A percentile compares a stretch with the other conserved stretches of the same genome.
These are phyloP conservation scores for Muschampia plurimacula DNA, from an alignment of 2,888 invertebrate species.

Conservation along the genomic window DNA sequence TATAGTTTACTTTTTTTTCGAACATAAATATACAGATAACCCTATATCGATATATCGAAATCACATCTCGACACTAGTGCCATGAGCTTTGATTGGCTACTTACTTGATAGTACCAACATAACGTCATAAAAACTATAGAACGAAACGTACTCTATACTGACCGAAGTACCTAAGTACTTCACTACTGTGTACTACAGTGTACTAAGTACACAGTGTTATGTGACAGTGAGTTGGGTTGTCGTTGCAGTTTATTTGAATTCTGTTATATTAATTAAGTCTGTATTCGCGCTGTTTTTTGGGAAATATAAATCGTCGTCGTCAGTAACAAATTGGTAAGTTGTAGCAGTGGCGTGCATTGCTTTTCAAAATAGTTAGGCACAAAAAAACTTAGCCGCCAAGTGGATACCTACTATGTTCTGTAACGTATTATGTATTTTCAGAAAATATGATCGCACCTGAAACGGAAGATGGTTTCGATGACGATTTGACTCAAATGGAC, in stretches of 20 bases:
- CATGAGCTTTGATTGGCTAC: conserved; percentile 3
- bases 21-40: conserved; percentile 4
- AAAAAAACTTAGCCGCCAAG: conserved; percentile 1
- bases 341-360: conserved; percentile 1
- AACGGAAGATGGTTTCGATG: too few species aligned
- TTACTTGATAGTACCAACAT: conserved; percentile 1
- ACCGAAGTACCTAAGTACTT: conserved; percentile 5
- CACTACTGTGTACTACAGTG: conserved; percentile 4
- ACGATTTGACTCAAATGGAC: too few species aligned
- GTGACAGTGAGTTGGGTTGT: conserved; percentile 4
- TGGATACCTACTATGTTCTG: conserved; percentile 1
- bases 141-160: conserved; percentile 1
- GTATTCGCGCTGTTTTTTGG: conserved; percentile 4
- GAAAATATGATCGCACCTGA: not conserved
- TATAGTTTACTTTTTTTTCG: conserved; percentile 4
- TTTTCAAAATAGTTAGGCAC: conserved; percentile 1
- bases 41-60: conserved; percentile 4
- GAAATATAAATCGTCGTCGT: conserved; percentile 4
- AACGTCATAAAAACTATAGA: conserved; percentile 1
- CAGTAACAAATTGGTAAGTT: conserved; percentile 5
- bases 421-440: conserved; percentile 1
- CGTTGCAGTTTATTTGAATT: conserved; percentile 4
- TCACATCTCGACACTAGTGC: conserved; percentile 4
- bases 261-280: conserved; percentile 4
- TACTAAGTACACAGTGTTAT: conserved; percentile 4